Evolutionary conservation across 2,888 invertebrate genomes (phyloP).

Genomic region (Thumatha senex): DNA sequence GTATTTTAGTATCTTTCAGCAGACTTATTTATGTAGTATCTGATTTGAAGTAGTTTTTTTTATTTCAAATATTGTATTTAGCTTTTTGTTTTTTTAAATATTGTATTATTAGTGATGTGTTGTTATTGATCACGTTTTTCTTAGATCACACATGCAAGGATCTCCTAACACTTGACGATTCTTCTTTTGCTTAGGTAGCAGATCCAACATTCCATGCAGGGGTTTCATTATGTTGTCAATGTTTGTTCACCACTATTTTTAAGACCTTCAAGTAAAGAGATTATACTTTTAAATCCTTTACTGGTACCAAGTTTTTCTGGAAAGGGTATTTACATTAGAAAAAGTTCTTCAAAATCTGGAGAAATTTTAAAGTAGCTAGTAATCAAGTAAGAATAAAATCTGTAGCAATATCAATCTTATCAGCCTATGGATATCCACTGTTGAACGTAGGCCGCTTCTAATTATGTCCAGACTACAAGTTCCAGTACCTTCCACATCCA

Average conservation of each 20-base stretch:
- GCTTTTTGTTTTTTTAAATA: slow-evolving; percentile 10
- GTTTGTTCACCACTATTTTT: no score
- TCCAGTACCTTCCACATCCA: no score
- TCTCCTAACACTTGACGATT: slow-evolving; percentile 22
- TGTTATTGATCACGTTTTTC: slow-evolving; percentile 40
- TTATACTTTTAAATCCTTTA: neutral
- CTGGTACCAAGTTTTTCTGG: neutral
- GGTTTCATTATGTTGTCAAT: slow-evolving; percentile 31
- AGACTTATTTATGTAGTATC: neutral
- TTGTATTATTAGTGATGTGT: slow-evolving; percentile 35
- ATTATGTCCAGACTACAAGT: no score
- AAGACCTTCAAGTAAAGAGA: neutral
- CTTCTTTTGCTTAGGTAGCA: slow-evolving; percentile 40
- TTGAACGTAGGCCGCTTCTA: no score
- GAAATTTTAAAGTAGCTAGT: no score
- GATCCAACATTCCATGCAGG: slow-evolving; percentile 56
- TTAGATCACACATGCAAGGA: slow-evolving; percentile 33
- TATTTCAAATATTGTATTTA: slow-evolving; percentile 2
- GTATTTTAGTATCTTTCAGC: neutral
- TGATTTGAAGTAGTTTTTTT: neutral
- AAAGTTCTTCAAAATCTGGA: no score
- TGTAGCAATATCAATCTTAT: no score
- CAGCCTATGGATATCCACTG: no score
- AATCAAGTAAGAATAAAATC: no score
- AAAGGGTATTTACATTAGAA: no score